Percentiles rank a stretch among this genome's conserved stretches.
Evolutionary conservation across 2,888 invertebrate genomes (phyloP).

Genomic region (Melanotus villosus): DNA sequence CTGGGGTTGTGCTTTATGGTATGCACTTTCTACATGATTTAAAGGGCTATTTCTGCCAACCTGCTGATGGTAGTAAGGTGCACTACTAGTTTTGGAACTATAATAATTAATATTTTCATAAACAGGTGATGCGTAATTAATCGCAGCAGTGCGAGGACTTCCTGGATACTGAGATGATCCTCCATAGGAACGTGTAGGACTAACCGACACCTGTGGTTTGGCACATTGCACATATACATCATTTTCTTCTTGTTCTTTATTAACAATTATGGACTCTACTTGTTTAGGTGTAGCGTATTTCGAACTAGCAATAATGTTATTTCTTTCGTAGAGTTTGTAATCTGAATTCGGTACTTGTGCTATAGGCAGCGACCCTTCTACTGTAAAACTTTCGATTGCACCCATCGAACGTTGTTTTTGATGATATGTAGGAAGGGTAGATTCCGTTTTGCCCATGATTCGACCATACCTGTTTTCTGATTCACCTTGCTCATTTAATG

Average conservation of each 20-base stretch:
- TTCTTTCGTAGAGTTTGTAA: slow-evolving; percentile 78
- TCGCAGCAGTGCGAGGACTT: slow-evolving; percentile 65
- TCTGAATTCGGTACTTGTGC: slow-evolving; percentile 61
- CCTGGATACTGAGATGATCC: slow-evolving; percentile 75
- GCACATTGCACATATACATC: slow-evolving; percentile 68
- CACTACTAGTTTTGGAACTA: slow-evolving; percentile 67
- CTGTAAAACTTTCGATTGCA: slow-evolving; percentile 77
- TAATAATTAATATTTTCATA: slow-evolving; percentile 91
- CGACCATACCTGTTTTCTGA: slow-evolving; percentile 65
- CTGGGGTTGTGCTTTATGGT: slow-evolving; percentile 87
- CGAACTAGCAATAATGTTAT: slow-evolving; percentile 82
- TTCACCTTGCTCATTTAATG: slow-evolving; percentile 57
- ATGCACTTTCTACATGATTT: slow-evolving; percentile 68
- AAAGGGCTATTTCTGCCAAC: too few species aligned
- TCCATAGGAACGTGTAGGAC: slow-evolving; percentile 74
- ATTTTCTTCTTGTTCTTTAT: slow-evolving; percentile 64
- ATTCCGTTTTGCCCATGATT: slow-evolving; percentile 63
- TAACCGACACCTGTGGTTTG: slow-evolving; percentile 63
- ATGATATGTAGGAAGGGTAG: slow-evolving; percentile 55
- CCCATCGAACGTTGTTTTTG: slow-evolving; percentile 74
- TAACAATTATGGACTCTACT: slow-evolving; percentile 75
- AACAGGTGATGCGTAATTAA: slow-evolving; percentile 69
- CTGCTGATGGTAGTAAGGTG: slow-evolving; percentile 76
- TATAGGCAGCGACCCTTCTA: slow-evolving; percentile 65
- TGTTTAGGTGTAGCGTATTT: slow-evolving; percentile 85